Base-by-base conservation (phyloP, 2,888 invertebrate species). In the Coronaproctus castanopsis region DNA sequence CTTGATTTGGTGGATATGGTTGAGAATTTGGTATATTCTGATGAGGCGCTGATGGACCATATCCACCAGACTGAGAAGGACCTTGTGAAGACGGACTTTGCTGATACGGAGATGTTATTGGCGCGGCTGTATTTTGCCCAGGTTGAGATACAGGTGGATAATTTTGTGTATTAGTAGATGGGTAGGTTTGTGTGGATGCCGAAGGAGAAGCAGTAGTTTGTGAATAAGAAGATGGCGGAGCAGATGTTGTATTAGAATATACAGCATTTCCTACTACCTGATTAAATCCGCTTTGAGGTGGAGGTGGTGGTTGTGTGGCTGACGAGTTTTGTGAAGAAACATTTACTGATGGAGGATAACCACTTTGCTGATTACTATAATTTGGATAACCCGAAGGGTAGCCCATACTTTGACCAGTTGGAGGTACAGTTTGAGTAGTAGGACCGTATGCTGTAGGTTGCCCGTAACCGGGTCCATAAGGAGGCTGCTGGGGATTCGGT, bases 61-160 rank as follows among this genome's bases (percentile, higher is more conserved):
- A 75, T 22, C 78, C 76, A 21, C 78, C 77, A 21, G 79, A 78
- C 1, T 81, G 79, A 1, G 81, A 78, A 67, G 80, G 80, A 24
- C 80, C 77, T 66, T 81, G 76, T 52, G 69, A 68, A 61, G 69
- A 72, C 19, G 67, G 70, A 22, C 67, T 71, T 24, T 64, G 60
- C 3, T 70, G 69, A 62, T 73, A 72, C 1, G 72, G 68, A 57
- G 70, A 65, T 1, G 72, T 8, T 14, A 14, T 68, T 1, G 71
- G 71, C n/a, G n/a, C n/a, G 48, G 59, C 48, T 24, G 52, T 54
- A 58, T 56, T 62, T 52, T 62, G 62, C 21, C 61, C 59, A 18
- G 63, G 60, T 19, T 63, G 63, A 10, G 52, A 58, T 19, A 48
- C 56, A 20, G 63, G 64, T 10, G 66, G 63, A 56, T 65, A 64